Evolutionary conservation across 2,888 invertebrate species (phyloP), one percentile per base, ranked within the genome.

Genomic region (Serripes groenlandicus): DNA sequence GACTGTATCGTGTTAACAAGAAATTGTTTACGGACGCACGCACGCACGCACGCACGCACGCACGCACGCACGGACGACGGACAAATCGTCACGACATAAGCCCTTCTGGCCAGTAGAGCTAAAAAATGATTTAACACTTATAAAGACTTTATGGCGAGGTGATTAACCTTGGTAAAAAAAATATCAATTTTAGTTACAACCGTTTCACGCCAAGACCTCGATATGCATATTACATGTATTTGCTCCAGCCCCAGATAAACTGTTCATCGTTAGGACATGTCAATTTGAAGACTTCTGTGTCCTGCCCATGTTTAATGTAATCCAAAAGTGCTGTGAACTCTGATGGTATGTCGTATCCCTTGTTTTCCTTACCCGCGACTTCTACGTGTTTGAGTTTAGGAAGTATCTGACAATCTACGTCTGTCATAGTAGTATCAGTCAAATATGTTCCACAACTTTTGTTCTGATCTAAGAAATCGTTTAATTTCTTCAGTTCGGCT

Each of bases 241-340:
- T 83, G 34, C 78, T 73, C 91, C 91, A 91, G 4, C 90, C 91
- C 75, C 85, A 80, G 7, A 91, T 81, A 42, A 91, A 80, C 70
- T 90, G 88, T n/a, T 86, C 85, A 56, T 89, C 88, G 35, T 74
- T 62, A 4, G 87, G 84, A 58, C 87, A 86, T 9, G 90, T 89
- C 18, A 58, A 26, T 56, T 73, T 82, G 68, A 85, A 91, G 0
- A 77, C 77, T 5, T 85, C 79, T 26, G 77, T 79, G 0, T 64
- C 42, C 34, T 87, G 73, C 15, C 85, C 89, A 35, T 42, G 34
- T 11, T 64, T 68, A 9, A 91, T 79, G 66, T 91, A 90, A 9
- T 81, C 60, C 4, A 73, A 78, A 28, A 90, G 52, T 23, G 73
- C 78, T 2, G 64, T 35, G 23, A 88, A 80, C 32, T 86, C 85